Evolutionary conservation across 2,797 vertebrate genomes (phyloP), one percentile per base, ranked within the genome.

Genomic region (Nyctalus aviator): DNA sequence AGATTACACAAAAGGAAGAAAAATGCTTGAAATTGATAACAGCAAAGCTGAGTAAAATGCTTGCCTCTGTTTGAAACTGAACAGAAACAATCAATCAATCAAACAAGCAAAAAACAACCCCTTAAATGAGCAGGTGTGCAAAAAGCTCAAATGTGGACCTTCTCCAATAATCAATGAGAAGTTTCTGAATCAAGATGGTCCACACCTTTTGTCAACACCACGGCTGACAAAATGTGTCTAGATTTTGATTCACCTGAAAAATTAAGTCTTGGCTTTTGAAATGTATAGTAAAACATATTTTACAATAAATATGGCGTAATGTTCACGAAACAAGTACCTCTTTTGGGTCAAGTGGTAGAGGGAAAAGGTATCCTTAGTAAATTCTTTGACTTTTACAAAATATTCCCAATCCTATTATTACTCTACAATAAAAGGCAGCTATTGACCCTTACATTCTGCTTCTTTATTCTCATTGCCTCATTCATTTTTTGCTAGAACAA

Each of bases 211-310:
- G 27, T 62, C 27, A 87, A 85, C 27, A 37, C 50, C 78, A 21
- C 18, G 4, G 18, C n/a, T 81, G 37, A 48, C 14, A 59, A 79
- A 93, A 91, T 18, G 2, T 41, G 12, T 84, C 62, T 41, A 46
- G 41, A 27, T 35, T 85, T 93, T 71, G 30, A 91, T 18, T 84
- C 14, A 76, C 9, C 37, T 75, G 46, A 82, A 93, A 89, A 84
- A 44, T 53, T 32, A 94, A 66, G n/a, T 35, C 82, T 15, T 71
- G 18, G 23, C 46, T 86, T 93, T 84, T 91, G 73, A 90, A 77
- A 14, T 75, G 18, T 53, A 76, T 0, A 53, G 48, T 50, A 41
- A 83, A 88, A 75, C 41, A 50, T 68, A 87, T 32, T 78, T 57
- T 44, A 46, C 59, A 62, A 30, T 62, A 78, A 69, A 12, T n/a